Conservation (phyloP, 1,140 invertebrate genomes). For the Luehdorfia chinensis region DNA sequence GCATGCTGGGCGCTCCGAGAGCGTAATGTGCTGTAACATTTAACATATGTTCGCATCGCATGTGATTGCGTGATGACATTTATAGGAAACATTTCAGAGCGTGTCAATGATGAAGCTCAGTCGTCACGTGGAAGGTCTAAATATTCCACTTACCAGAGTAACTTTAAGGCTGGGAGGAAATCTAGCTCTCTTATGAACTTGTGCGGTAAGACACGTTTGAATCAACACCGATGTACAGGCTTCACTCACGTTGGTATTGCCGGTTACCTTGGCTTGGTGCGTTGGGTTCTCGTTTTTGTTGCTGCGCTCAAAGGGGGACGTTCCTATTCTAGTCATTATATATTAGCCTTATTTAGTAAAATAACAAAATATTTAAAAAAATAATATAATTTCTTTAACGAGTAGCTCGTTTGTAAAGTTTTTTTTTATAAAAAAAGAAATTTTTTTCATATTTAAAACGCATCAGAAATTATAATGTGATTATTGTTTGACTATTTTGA, state of each 20-base stretch:
- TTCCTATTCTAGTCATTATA: slow-evolving; percentile 1
- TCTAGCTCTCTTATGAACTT: slow-evolving; percentile 96
- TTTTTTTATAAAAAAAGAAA: too few relatives aligned
- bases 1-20: slow-evolving; percentile 20
- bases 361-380: neutral
- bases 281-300: slow-evolving; percentile 57
- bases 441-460: too few relatives aligned
- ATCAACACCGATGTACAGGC: slow-evolving; percentile 48
- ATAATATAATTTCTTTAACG: too few relatives aligned
- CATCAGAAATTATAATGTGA: too few relatives aligned
- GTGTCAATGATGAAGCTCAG: slow-evolving; percentile 84
- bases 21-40: slow-evolving; percentile 35
- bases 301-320: slow-evolving; percentile 33
- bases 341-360: neutral
- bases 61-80: slow-evolving; percentile 47
- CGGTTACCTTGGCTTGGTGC: slow-evolving; percentile 49
- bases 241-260: slow-evolving; percentile 53
- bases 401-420: too few relatives aligned
- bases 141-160: slow-evolving; percentile 88
- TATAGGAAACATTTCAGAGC: slow-evolving; percentile 74
- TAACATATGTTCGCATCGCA: slow-evolving; percentile 21
- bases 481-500: too few relatives aligned
- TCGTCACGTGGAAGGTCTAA: slow-evolving; percentile 87
- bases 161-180: slow-evolving; percentile 89
- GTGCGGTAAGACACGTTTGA: slow-evolving; percentile 87